Percentiles rank a stretch among this genome's conserved stretches.
phyloP scores from a whole-genome alignment of 92 coral and sea anemone genomes.

The Epizoanthus scotinus region DNA sequence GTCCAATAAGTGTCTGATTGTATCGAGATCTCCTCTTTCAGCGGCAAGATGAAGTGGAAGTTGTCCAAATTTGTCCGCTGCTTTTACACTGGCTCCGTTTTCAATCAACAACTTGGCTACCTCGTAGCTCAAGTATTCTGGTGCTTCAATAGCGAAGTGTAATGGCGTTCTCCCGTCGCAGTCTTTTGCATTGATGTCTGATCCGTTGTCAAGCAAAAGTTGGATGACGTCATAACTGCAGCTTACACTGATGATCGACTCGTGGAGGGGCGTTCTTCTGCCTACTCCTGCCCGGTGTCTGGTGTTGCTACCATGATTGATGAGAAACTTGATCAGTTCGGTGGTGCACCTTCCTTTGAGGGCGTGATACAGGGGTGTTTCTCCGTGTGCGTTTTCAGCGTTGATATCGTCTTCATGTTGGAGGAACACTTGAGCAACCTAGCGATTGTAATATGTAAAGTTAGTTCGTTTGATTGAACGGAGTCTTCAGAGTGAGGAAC shows the following conservation, averaged over 20 bases:
- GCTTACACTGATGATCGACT: conserved; percentile 10
- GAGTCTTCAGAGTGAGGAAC: not conserved
- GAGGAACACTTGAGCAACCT: conserved; percentile 31
- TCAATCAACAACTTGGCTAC: conserved; percentile 34
- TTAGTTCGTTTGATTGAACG: too few species aligned
- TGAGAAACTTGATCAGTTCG: conserved; percentile 36
- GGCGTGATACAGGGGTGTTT: conserved; percentile 44
- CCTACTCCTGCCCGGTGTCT: not conserved
- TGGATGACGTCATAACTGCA: conserved; percentile 20
- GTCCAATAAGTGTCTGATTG: conserved; percentile 21
- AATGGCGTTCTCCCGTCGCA: conserved; percentile 40
- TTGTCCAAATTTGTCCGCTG: conserved; percentile 34
- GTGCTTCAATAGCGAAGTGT: conserved; percentile 47
- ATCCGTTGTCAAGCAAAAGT: conserved; percentile 14
- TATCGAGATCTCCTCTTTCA: conserved; percentile 30
- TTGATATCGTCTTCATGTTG: conserved; percentile 11
- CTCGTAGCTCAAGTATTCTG: conserved; percentile 37
- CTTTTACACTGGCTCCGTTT: conserved; percentile 35
- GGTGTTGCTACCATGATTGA: conserved; percentile 11
- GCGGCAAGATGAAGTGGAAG: conserved; percentile 39
- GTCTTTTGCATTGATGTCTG: conserved; percentile 30
- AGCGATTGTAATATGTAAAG: not conserved
- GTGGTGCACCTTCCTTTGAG: conserved; percentile 28
- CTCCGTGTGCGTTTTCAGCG: conserved; percentile 3
- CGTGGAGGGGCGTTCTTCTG: conserved; percentile 32